Evolutionary conservation across 2,113 vertebrate genomes (phyloP), one percentile per base, ranked within the genome.

Genomic region (Pholis gunnellus): DNA sequence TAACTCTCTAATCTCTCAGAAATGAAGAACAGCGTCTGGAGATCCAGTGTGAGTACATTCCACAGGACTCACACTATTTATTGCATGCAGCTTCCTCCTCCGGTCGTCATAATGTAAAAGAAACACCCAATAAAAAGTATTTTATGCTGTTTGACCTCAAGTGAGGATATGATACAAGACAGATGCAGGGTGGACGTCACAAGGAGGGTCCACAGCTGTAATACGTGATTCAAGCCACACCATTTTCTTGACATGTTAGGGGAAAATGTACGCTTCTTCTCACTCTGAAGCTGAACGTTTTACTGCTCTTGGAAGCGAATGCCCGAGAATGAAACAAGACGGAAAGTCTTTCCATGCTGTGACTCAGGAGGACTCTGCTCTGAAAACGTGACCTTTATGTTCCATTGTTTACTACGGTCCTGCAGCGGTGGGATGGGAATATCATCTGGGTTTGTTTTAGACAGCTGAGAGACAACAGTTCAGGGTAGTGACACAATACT

Each of bases 371-470:
- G 64, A 40, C 44, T 29, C 40, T 38, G 7, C 36, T 38, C 6
- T 38, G 11, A 69, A 79, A 84, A 65, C 18, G 57, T 75, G 63
- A 78, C 31, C 3, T 2, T 54, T 83, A 54, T 46, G 44, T 61
- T 48, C 63, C 29, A 10, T 74, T 59, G 63, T 87, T 89, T 66
- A 57, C 22, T 1, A 61, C 1, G 1, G 64, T 6, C 2, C 15
- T 34, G 40, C 67, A 46, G 52, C 70, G 75, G 75, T 67, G 79
- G 75, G 48, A 50, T 18, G 48, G 48, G 18, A 81, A 36, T 50
- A 31, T 15, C 54, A 83, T 87, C 57, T 77, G 79, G 85, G 27
- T 71, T 48, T 50, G 31, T 70, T 87, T 84, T 36, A 56, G 68
- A 59, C 29, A 73, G n/a, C 64, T 61, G 17, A 46, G 56, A 13